Evolutionary conservation across 2,888 invertebrate genomes (phyloP), one percentile per base, ranked within the genome.

Genomic region (Alentia gelatinosa): DNA sequence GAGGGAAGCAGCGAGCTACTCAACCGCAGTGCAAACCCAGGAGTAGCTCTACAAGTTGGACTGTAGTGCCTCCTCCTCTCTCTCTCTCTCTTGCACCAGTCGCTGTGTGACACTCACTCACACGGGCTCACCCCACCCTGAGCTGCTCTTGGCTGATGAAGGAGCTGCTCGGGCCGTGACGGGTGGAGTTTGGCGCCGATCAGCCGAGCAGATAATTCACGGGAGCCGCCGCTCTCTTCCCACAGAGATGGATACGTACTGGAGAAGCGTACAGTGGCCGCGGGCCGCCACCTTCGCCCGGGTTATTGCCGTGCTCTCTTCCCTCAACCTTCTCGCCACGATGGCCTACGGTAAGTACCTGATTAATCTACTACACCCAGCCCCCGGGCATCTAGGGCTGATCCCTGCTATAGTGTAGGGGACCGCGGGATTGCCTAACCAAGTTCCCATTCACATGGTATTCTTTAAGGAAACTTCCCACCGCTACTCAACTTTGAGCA

Each of bases 201-300:
- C 83, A 40, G 83, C 26, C 83, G 40, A 40, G 83, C 83, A 83
- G 37, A 37, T 83, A 75, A 75, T 75, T 75, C 75, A 26, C 33
- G 75, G n/a, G n/a, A n/a, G 19, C 75, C 75, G 26, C 19, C 15
- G 83, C 42, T 30, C 47, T n/a, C n/a, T n/a, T n/a, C n/a, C n/a
- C n/a, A n/a, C n/a, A 12, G 86, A 86, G 86, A 86, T 86, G 86
- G 86, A 86, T 86, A 86, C 86, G 86, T 50, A 30, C 19, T 12
- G 42, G 50, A 47, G 86, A 30, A 19, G 30, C n/a, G 23, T 86
- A 1, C 86, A 86, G 42, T 83, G 40, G 83, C 86, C 86, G 47
- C 86, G 50, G 47, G 47, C 86, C 47, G 50, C 19, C 30, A 9
- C 86, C 9, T 23, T 42, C 47, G 47, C 86, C 42, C 42, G 86